Evolutionary conservation across 2,113 vertebrate genomes (phyloP), one percentile per base, ranked within the genome.

Genomic region (Heterocephalus glaber): DNA sequence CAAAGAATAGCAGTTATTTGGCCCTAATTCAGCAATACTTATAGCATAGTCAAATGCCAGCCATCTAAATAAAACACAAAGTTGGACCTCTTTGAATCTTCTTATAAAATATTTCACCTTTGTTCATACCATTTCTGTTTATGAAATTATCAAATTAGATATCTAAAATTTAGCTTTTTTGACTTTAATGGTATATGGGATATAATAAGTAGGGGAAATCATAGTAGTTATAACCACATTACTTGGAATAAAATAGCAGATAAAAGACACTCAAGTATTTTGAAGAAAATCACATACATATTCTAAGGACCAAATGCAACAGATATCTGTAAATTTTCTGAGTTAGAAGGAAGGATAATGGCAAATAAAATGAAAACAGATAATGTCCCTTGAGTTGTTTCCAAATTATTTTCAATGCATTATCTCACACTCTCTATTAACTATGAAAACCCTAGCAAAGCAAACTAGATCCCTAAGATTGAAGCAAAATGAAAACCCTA

Each of bases 321-420:
- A 81, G 52, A 66, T 28, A 72, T 20, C 41, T 65, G 22, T 86
- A 81, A 56, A 11, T 92, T 90, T 89, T 96, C 63, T 72, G 41
- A 66, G 22, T 63, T 89, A 77, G 28, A 83, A 0, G 30, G 19
- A 90, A 87, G 17, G 17, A 65, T 35, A 77, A 79, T 0, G 12
- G 20, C 30, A 77, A 87, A 91, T 70, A 83, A 79, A 94, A 76
- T 54, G 84, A 93, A 96, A 93, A 49, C 20, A 89, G 54, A 70
- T 63, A n/a, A 89, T 76, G 60, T 89, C 6, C 9, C 41, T 44
- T 38, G 60, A 24, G 20, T 83, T 77, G 35, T 81, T 58, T 92
- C 35, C 44, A 93, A 70, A 92, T 80, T 86, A 61, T 86, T 54
- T 52, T 60, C 8, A 1, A 38, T 70, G 47, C 12, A 4, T 77